These are phyloP conservation scores for Phoebastria nigripes DNA, from an alignment of 2,797 vertebrate species.

Conservation along the genomic window DNA sequence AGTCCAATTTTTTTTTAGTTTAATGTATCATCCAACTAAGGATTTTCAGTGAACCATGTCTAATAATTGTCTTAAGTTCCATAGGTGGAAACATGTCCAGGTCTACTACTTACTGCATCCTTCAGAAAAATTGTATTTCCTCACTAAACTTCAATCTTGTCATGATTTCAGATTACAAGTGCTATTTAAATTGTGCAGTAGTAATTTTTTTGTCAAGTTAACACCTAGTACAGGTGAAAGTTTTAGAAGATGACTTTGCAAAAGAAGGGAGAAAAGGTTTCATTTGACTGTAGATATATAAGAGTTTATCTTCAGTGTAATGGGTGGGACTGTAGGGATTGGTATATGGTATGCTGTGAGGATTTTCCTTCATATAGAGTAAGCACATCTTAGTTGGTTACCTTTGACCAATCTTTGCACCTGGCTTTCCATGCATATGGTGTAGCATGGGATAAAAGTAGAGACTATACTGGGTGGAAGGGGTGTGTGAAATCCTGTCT, in stretches of 20 bases:
- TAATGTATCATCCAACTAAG: background rate
- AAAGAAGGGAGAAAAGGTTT: background rate
- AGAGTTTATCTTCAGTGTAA: background rate
- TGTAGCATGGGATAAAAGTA: background rate
- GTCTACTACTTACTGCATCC: background rate
- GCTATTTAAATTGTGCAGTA: background rate
- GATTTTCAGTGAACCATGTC: background rate
- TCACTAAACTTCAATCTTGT: background rate
- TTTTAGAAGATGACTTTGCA: background rate
- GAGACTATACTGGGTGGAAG: background rate
- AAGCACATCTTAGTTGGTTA: background rate
- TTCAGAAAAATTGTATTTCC: background rate
- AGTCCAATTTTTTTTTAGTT: background rate
- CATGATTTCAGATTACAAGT: background rate
- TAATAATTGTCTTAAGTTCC: background rate
- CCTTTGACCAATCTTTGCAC: background rate
- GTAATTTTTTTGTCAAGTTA: background rate
- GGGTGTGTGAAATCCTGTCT: background rate
- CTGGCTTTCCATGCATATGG: background rate
- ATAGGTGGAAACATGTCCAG: background rate
- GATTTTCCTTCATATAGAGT: background rate
- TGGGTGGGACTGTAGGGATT: background rate
- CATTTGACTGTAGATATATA: background rate
- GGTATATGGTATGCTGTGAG: background rate
- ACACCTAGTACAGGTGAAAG: background rate